Evolutionary conservation across 2,113 vertebrate genomes (phyloP).

Genomic region (Tachuris rubrigastra): DNA sequence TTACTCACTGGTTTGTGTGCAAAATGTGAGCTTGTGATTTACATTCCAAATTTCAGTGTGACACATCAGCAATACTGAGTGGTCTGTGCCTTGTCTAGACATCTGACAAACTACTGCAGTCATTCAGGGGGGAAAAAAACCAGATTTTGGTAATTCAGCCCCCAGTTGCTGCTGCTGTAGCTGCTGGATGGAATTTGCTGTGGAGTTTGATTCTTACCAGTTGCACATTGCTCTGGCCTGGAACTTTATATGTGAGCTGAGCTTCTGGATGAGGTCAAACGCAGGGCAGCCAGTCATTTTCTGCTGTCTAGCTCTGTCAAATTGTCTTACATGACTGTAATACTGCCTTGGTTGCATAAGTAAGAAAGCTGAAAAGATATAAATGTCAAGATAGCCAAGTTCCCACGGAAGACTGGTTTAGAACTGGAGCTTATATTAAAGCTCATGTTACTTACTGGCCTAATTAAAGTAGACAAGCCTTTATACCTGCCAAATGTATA

Average conservation of each 20-base stretch:
- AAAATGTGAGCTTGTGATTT: background rate
- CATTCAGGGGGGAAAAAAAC: rapidly evolving
- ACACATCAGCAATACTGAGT: background rate
- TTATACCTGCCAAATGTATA: constrained; percentile 67
- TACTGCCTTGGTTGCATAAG: constrained; percentile 66
- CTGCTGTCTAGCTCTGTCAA: constrained; percentile 68
- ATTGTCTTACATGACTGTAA: constrained; percentile 61
- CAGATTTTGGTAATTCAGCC: constrained; percentile 25
- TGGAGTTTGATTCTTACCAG: constrained; percentile 55
- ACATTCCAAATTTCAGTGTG: background rate
- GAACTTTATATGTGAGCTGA: constrained; percentile 59
- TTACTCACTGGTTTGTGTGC: background rate
- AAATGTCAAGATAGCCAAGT: constrained; percentile 71
- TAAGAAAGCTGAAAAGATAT: constrained; percentile 73
- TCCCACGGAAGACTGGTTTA: constrained; percentile 69
- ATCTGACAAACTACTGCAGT: constrained; percentile 37
- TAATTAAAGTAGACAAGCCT: constrained; percentile 74
- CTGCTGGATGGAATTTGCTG: constrained; percentile 53
- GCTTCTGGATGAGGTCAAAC: constrained; percentile 62
- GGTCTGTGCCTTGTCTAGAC: constrained; percentile 29
- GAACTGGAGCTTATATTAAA: constrained; percentile 64
- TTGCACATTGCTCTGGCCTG: constrained; percentile 48
- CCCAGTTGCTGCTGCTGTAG: constrained; percentile 39
- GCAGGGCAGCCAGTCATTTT: constrained; percentile 68
- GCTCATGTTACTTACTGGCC: constrained; percentile 70